Base-by-base conservation (phyloP, 2,888 invertebrate genomes). In the Limnephilus marmoratus region DNA sequence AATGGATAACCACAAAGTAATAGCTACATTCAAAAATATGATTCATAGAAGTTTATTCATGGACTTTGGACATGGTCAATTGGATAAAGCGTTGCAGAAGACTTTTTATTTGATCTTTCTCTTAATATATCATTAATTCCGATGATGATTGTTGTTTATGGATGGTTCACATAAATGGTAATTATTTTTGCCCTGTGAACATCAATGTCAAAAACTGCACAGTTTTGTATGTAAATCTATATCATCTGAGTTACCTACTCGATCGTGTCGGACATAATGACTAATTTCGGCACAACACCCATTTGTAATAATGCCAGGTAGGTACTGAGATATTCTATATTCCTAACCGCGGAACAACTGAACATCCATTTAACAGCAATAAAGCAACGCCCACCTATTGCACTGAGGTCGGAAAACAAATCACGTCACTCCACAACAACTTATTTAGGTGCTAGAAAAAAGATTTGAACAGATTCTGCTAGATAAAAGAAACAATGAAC, bases 371-470 rank as follows among this genome's bases (percentile, higher is more conserved):
- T 83, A 83, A 24, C 83, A 83, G 83, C 37, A 34, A 83, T 83
- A 83, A 83, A 83, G 18, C 5, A 11, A 83, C 83, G 83, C 83
- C 83, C 83, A 83, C 83, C 24, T 41, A 41, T 45, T 83, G 83
- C 83, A 83, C 15, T 83, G 37, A 83, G 83, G 83, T 37, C 37
- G 83, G 83, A 83, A 37, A 83, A 83, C 83, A 83, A 83, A 83
- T 83, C 83, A 83, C 83, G 83, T 83, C 83, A 83, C 41, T 15
- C 11, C 7, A 41, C 24, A 83, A 15, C 11, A 83, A 83, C 15
- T 18, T 18, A 37, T 24, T 37, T 83, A 34, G 37, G 37, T 41
- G 37, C 24, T 68, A 68, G 24, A 68, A 7, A n/a, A 68, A 68
- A 68, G n/a, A 68, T 24, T 9, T 68, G 68, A 18, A 68, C 18